phyloP scores from a whole-genome alignment of 2,888 invertebrate species.

The Melieria omissa region DNA sequence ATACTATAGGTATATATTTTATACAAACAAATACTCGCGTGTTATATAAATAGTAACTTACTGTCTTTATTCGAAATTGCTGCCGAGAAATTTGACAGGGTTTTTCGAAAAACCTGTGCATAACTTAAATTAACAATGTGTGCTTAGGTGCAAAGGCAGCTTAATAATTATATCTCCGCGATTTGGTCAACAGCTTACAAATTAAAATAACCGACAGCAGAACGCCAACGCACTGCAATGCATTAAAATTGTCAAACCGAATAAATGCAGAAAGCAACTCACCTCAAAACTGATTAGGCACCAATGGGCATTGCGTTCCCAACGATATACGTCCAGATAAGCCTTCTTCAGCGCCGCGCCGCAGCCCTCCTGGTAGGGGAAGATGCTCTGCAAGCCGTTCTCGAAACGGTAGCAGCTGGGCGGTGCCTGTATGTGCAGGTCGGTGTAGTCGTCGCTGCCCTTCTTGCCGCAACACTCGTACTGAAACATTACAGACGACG shows the following conservation, averaged over 20 bases:
- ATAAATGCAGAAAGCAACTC: conserved; percentile 8
- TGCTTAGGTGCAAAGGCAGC: not conserved
- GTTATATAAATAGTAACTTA: no score
- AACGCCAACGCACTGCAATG: conserved; percentile 52
- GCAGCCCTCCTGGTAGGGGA: conserved; percentile 53
- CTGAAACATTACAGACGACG: conserved; percentile 36
- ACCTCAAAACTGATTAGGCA: conserved; percentile 57
- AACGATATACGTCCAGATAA: conserved; percentile 50
- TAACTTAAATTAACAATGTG: no score
- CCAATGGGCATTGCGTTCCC: conserved; percentile 53
- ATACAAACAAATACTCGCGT: no score
- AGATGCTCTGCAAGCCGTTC: conserved; percentile 41
- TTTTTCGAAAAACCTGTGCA: no score
- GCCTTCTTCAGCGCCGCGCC: conserved; percentile 49
- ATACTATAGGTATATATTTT: no score
- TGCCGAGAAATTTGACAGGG: no score
- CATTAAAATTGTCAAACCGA: not conserved
- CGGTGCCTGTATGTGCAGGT: conserved; percentile 46
- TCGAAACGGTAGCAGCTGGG: conserved; percentile 52
- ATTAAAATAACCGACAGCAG: conserved; percentile 52
- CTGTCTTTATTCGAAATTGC: no score
- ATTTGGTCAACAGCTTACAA: conserved; percentile 55
- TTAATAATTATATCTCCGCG: conserved; percentile 55
- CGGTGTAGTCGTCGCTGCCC: conserved; percentile 52
- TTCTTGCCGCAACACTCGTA: conserved; percentile 58